Base-by-base conservation (phyloP, 2,888 invertebrate genomes). In the Drosophila buzzatii region DNA sequence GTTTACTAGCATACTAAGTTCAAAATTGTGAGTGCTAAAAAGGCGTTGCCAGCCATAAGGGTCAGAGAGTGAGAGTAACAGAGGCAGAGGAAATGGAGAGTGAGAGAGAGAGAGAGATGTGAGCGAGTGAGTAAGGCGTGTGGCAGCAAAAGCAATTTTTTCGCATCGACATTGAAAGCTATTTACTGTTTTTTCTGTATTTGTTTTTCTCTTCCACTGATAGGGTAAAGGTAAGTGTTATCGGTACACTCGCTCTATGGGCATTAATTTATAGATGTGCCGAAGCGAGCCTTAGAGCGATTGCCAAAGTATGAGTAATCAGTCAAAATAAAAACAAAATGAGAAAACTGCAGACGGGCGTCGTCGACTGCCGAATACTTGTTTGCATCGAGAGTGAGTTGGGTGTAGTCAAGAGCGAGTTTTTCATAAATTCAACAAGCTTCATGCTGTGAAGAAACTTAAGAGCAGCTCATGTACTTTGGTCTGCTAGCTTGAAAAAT, bases 151-250 rank as follows among this genome's bases (percentile, higher is more conserved):
- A 45, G 8, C 12, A 20, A n/a, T 27, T 27, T 27, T 27, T 27
- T 27, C 6, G 47, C 39, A 20, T n/a, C 52, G 82, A 73, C 85
- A 82, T 82, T 82, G 83, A 79, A 82, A 76, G 66, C 66, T 49
- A 62, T 82, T 71, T 64, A 49, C 55, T 39, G 64, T 42, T 56
- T 33, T n/a, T 47, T n/a, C 3, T 9, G 5, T 16, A 5, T 37
- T 5, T 16, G 10, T 10, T n/a, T n/a, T 10, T n/a, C 52, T 53
- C 63, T 65, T 67, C 59, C 33, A 45, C 61, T 75, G 88, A 82
- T 82, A 76, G 69, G 82, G 85, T 71, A 85, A 82, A 81, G 85
- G 65, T 73, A 57, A 62, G 68, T 79, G 61, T 76, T 88, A 85
- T 88, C 85, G 79, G 59, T 39, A 65, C 39, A 65, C 56, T 41